Evolutionary conservation across 2,888 invertebrate genomes (phyloP).

Genomic region (Hermaeophaga mercurialis): DNA sequence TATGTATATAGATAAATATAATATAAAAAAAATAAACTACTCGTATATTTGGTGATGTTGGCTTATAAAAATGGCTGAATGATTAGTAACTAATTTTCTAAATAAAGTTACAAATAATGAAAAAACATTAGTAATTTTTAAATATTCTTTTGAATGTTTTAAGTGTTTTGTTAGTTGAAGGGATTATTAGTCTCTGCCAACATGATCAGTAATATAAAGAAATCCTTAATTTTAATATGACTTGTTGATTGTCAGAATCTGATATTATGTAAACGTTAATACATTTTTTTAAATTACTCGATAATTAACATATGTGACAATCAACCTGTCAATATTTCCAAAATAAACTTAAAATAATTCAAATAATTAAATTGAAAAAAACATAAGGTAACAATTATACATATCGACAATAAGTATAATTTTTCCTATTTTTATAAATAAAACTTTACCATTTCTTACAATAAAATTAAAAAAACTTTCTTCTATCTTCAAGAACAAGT

Average conservation of each 20-base stretch:
- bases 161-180: background rate
- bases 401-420: conserved; percentile 14
- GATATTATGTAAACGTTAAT: background rate
- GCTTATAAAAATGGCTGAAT: conserved; percentile 18
- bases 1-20: conserved; percentile 26
- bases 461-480: conserved; percentile 16
- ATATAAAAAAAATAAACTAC: conserved; percentile 26
- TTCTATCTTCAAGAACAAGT: conserved; percentile 21
- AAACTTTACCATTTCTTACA: conserved; percentile 1
- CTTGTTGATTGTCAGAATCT: conserved; percentile 2
- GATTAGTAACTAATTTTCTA: conserved; percentile 2
- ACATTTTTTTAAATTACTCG: background rate
- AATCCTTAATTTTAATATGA: conserved; percentile 2
- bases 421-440: conserved; percentile 12
- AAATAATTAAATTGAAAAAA: conserved; percentile 19
- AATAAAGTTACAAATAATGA: background rate
- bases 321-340: background rate
- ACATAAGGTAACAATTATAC: conserved; percentile 16
- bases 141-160: background rate
- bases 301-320: background rate
- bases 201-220: conserved; percentile 1
- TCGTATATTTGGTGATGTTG: conserved; percentile 22
- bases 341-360: conserved; percentile 23
- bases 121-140: background rate
- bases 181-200: background rate